Evolutionary conservation across 2,797 vertebrate genomes (phyloP).

Genomic region (Lutra lutra): DNA sequence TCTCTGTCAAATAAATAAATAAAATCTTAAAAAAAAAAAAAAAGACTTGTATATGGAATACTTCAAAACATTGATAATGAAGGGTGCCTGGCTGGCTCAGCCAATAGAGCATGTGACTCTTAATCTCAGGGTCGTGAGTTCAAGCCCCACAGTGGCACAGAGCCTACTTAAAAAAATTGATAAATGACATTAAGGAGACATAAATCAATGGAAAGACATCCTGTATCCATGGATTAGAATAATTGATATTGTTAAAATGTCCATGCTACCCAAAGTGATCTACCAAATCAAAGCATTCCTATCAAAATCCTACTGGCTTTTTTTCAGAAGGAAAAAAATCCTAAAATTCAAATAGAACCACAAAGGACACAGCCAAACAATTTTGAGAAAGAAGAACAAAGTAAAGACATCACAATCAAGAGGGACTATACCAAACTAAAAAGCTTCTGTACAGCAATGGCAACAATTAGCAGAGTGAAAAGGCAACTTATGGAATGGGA

Average conservation of each 20-base stretch:
- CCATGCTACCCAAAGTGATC: neutral
- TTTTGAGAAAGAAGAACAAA: conserved; percentile 24
- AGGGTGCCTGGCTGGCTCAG: neutral
- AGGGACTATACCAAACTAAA: neutral
- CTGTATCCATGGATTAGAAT: neutral
- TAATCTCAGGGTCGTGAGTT: neutral
- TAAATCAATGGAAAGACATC: neutral
- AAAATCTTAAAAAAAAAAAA: too few relatives aligned
- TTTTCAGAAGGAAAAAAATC: neutral
- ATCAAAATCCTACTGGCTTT: neutral
- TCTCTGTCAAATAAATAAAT: too few relatives aligned
- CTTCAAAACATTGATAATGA: neutral
- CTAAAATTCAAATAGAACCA: conserved; percentile 11
- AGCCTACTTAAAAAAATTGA: neutral
- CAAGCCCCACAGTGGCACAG: neutral
- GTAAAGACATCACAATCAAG: neutral
- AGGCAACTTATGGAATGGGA: neutral
- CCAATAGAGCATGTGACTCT: neutral
- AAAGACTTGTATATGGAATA: neutral
- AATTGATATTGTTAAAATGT: neutral
- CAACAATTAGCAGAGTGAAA: neutral
- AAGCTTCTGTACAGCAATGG: neutral
- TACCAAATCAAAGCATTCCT: neutral
- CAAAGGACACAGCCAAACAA: neutral
- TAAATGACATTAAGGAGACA: neutral